phyloP scores from a whole-genome alignment of 1,140 invertebrate genomes.

The Thaumatotibia leucotreta region DNA sequence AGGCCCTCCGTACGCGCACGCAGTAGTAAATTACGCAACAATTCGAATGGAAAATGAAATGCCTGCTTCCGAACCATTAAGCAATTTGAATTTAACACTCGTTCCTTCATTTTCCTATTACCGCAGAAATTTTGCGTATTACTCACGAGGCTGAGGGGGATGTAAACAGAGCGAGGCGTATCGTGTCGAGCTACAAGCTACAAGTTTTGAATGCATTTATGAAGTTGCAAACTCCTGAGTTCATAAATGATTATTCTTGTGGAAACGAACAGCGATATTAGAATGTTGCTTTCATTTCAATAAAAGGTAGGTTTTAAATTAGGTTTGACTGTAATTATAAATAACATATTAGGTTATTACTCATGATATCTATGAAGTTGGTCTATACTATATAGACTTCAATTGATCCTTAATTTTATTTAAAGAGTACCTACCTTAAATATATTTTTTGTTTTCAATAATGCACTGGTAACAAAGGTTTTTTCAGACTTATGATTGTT shows the following conservation, averaged over 20 bases:
- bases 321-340: too few species aligned
- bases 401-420: too few species aligned
- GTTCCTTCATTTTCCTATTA: slow-evolving; percentile 71
- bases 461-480: too few species aligned
- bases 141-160: slow-evolving; percentile 20
- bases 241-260: not conserved
- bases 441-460: too few species aligned
- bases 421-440: too few species aligned
- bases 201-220: not conserved
- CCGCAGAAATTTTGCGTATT: slow-evolving; percentile 41
- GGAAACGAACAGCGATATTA: not conserved
- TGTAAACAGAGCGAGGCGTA: not conserved
- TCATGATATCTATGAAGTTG: too few species aligned
- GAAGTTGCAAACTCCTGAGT: not conserved
- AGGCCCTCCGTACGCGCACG: slow-evolving; percentile 55
- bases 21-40: slow-evolving; percentile 67
- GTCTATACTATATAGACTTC: too few species aligned
- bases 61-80: slow-evolving; percentile 71
- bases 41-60: slow-evolving; percentile 75
- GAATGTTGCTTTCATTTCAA: slow-evolving; percentile 16
- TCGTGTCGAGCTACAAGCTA: not conserved
- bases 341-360: too few species aligned
- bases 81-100: slow-evolving; percentile 74
- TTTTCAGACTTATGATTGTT: too few species aligned
- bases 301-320: not conserved